A percentile compares a stretch with the other conserved stretches of the same genome.
These are phyloP conservation scores for Rhinoraja longicauda DNA, from an alignment of 2,797 vertebrate species.

Conservation along the genomic window DNA sequence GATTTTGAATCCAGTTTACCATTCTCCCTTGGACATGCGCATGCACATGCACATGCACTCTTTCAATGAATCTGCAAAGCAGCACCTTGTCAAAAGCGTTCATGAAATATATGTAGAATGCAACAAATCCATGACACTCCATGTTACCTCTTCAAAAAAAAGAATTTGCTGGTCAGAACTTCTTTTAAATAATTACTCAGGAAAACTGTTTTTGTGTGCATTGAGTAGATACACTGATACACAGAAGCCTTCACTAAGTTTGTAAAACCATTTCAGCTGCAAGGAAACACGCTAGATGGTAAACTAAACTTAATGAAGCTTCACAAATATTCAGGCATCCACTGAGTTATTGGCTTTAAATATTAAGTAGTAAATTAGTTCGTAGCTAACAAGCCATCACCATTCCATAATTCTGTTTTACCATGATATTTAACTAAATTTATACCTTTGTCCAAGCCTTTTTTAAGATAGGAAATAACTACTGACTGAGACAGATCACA, in stretches of 20 bases:
- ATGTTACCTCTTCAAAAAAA: too few species aligned
- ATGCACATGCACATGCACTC: too few species aligned
- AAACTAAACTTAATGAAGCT: not conserved
- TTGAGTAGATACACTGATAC: not conserved
- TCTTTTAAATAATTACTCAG: not conserved
- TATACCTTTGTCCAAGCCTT: not conserved
- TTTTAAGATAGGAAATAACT: not conserved
- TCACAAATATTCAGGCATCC: not conserved
- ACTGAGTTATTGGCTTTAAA: not conserved
- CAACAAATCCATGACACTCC: too few species aligned
- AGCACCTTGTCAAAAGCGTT: too few species aligned
- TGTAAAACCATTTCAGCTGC: not conserved
- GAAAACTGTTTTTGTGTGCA: not conserved
- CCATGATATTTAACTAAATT: not conserved
- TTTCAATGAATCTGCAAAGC: too few species aligned
- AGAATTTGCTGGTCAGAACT: too few species aligned
- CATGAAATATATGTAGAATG: too few species aligned
- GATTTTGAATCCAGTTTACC: too few species aligned
- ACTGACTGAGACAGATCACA: not conserved
- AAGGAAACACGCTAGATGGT: not conserved
- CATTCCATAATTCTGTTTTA: not conserved
- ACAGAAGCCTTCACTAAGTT: not conserved
- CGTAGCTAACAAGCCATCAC: not conserved
- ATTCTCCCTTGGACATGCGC: too few species aligned
- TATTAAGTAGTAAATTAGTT: not conserved